Conservation (phyloP, 1,140 invertebrate genomes). For the Phymastichus coffea region DNA sequence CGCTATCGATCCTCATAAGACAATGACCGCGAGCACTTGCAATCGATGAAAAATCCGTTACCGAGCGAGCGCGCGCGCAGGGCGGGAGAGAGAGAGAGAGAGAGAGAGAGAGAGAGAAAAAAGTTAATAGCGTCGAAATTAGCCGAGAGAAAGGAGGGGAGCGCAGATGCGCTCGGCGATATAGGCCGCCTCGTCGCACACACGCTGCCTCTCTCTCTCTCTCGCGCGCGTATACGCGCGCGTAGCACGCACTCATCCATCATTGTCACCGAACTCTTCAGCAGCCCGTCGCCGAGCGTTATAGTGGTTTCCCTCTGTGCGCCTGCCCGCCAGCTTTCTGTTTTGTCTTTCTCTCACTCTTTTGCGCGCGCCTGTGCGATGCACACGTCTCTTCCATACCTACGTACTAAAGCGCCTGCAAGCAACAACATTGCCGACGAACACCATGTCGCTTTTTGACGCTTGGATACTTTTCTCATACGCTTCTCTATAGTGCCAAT, state of each 20-base stretch:
- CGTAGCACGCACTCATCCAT: conserved; percentile 53
- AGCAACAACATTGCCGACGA: no score
- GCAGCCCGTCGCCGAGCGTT: conserved; percentile 17
- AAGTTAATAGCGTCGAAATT: conserved; percentile 52
- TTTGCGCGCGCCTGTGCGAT: background rate
- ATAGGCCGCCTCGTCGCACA: no score
- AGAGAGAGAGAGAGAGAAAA: no score
- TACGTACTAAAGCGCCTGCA: background rate
- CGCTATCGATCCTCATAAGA: no score
- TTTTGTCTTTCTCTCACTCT: background rate
- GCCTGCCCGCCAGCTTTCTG: background rate
- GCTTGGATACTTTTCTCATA: no score
- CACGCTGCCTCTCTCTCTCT: background rate
- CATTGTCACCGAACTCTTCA: conserved; percentile 52
- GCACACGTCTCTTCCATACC: background rate
- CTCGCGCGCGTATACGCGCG: conserved; percentile 43
- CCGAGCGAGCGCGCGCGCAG: no score
- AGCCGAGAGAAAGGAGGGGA: conserved; percentile 28
- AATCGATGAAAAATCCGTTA: no score
- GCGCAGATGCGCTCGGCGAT: background rate
- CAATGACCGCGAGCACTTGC: no score
- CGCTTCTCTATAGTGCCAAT: no score
- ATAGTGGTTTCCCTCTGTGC: background rate
- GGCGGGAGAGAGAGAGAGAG: no score
- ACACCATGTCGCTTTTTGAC: no score